A percentile compares a stretch with the other conserved stretches of the same genome.
phyloP scores from a whole-genome alignment of 2,797 vertebrate species.

The Salarias fasciatus region DNA sequence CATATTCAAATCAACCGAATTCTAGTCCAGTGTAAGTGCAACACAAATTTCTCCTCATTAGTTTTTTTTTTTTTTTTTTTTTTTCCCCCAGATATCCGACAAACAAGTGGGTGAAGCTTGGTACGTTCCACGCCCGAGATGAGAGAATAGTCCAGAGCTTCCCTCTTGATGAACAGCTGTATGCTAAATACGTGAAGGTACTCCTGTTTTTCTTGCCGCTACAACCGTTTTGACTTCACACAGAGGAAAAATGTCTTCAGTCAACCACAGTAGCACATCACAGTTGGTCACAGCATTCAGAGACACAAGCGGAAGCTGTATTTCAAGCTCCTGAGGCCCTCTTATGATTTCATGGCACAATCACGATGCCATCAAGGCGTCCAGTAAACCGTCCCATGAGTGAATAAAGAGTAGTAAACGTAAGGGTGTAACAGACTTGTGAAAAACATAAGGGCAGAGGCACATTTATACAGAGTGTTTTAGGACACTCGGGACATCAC shows the following conservation, averaged over 20 bases:
- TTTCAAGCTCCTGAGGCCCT: slow-evolving; percentile 16
- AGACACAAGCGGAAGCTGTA: neutral
- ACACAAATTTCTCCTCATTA: neutral
- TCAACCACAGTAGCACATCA: neutral
- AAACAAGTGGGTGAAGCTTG: slow-evolving; percentile 97
- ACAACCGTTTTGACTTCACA: too few relatives aligned
- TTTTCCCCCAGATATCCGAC: slow-evolving; percentile 93
- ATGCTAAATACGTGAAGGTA: slow-evolving; percentile 99
- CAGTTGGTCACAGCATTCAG: neutral
- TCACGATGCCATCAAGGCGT: neutral
- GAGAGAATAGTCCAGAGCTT: slow-evolving; percentile 97
- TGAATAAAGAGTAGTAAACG: slow-evolving; percentile 11
- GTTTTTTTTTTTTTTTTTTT: neutral
- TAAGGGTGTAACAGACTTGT: slow-evolving; percentile 7
- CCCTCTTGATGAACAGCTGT: slow-evolving; percentile 97
- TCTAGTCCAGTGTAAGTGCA: too few relatives aligned
- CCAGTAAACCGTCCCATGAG: slow-evolving; percentile 1
- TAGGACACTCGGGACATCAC: too few relatives aligned
- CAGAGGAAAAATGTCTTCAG: too few relatives aligned
- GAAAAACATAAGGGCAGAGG: slow-evolving; percentile 3
- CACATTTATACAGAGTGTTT: neutral
- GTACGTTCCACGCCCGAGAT: slow-evolving; percentile 95
- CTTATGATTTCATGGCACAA: slow-evolving; percentile 53
- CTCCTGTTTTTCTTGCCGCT: neutral
- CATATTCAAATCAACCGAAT: too few relatives aligned